phyloP scores from a whole-genome alignment of 1,140 invertebrate species.

The Brachionus sp. region DNA sequence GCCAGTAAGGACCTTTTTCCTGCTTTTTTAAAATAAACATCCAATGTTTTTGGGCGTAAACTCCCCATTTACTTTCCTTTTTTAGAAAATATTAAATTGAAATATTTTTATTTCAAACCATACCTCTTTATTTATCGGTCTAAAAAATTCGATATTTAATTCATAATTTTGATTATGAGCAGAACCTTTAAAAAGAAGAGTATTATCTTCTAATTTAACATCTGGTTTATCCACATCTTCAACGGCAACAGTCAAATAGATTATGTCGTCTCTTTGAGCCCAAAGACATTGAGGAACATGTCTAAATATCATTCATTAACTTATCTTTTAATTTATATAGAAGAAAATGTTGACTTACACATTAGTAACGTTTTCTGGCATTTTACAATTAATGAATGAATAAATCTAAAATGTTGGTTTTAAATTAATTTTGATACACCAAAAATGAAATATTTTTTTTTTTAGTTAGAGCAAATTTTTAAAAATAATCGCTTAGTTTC shows the following conservation, averaged over 20 bases:
- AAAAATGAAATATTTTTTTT: background rate
- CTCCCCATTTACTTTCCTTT: conserved; percentile 63
- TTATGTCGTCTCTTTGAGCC: conserved; percentile 76
- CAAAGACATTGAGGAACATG: conserved; percentile 75
- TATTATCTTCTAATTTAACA: conserved; percentile 74
- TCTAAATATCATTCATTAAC: background rate
- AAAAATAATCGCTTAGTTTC: background rate
- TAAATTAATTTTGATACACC: background rate
- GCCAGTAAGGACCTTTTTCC: conserved; percentile 76
- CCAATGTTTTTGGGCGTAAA: conserved; percentile 71
- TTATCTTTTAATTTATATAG: background rate
- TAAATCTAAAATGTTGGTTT: conserved; percentile 13
- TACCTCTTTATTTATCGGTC: background rate
- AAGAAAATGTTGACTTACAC: background rate
- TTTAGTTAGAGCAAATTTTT: background rate
- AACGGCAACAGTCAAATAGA: conserved; percentile 81
- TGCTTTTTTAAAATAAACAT: conserved; percentile 70
- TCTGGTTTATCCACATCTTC: conserved; percentile 82
- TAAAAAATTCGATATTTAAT: conserved; percentile 26
- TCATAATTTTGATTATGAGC: background rate
- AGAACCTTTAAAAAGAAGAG: conserved; percentile 71
- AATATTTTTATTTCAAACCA: background rate
- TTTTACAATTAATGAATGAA: background rate
- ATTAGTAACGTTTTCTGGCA: conserved; percentile 32
- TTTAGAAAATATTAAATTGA: conserved; percentile 46